A percentile compares a stretch with the other conserved stretches of the same genome.
These are phyloP conservation scores for Taurulus bubalis DNA, from an alignment of 2,113 vertebrate species.

Conservation along the genomic window DNA sequence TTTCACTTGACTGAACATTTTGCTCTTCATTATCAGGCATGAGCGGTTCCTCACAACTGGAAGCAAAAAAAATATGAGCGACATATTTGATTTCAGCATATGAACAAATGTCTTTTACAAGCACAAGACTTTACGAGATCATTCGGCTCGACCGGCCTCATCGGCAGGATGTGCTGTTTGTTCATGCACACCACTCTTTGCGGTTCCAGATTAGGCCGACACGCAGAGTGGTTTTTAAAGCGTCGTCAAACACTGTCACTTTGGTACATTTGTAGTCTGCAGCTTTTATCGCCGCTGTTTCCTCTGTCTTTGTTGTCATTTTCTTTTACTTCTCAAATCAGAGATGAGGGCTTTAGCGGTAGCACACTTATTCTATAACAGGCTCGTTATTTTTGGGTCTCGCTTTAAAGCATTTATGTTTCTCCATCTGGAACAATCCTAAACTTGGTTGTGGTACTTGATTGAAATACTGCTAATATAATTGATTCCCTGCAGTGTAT, in stretches of 20 bases:
- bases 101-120: slow-evolving; percentile 8
- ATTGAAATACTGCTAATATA: not conserved
- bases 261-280: slow-evolving; percentile 18
- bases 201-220: slow-evolving; percentile 15
- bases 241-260: slow-evolving; percentile 8
- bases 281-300: slow-evolving; percentile 10
- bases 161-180: slow-evolving; percentile 22
- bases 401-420: too few relatives aligned
- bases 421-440: too few relatives aligned
- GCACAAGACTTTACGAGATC: slow-evolving; percentile 14
- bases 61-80: not conserved
- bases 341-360: not conserved
- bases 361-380: not conserved
- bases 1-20: slow-evolving; percentile 21
- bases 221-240: slow-evolving; percentile 32
- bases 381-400: not conserved
- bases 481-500: slow-evolving; percentile 3
- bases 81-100: slow-evolving; percentile 13
- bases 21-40: not conserved
- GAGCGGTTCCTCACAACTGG: not conserved
- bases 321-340: not conserved
- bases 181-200: slow-evolving; percentile 18
- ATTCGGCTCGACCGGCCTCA: slow-evolving; percentile 3
- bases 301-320: not conserved
- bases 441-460: not conserved